phyloP scores from a whole-genome alignment of 2,113 vertebrate species.

The Neoarius graeffei region DNA sequence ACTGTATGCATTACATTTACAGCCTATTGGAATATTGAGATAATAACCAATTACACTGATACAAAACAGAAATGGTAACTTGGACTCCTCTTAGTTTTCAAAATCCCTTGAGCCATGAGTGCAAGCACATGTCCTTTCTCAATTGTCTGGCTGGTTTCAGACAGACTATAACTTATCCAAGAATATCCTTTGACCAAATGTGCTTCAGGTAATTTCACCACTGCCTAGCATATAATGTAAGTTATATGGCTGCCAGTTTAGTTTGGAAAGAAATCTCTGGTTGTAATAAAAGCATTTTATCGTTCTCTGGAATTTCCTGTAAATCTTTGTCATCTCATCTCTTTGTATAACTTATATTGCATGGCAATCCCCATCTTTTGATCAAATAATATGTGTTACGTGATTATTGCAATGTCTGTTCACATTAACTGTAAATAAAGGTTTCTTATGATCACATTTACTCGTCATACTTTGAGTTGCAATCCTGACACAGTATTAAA shows the following conservation, averaged over 20 bases:
- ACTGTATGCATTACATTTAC: slow-evolving; percentile 7
- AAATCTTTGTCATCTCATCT: slow-evolving; percentile 32
- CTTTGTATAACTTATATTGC: slow-evolving; percentile 58
- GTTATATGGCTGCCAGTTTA: slow-evolving; percentile 54
- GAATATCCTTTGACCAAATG: slow-evolving; percentile 48
- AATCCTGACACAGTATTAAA: neutral
- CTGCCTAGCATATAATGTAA: slow-evolving; percentile 53
- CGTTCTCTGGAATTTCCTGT: slow-evolving; percentile 49
- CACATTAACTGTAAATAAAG: slow-evolving; percentile 75
- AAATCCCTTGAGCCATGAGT: slow-evolving; percentile 26
- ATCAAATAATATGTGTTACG: slow-evolving; percentile 65
- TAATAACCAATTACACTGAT: slow-evolving; percentile 32
- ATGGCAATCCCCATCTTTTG: slow-evolving; percentile 59
- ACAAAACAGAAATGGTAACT: slow-evolving; percentile 37
- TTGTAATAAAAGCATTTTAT: slow-evolving; percentile 44
- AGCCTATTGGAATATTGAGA: neutral
- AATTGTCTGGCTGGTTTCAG: slow-evolving; percentile 59
- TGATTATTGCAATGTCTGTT: slow-evolving; percentile 68
- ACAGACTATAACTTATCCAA: slow-evolving; percentile 63
- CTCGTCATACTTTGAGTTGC: neutral
- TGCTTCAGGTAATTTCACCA: slow-evolving; percentile 50
- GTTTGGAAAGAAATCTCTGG: slow-evolving; percentile 47
- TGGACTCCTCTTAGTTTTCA: slow-evolving; percentile 40
- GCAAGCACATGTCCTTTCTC: slow-evolving; percentile 48
- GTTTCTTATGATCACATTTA: slow-evolving; percentile 57